Percentiles rank a stretch among this genome's conserved stretches.
Conservation (phyloP, 2,113 vertebrate species). For the Crotalus viridis region DNA sequence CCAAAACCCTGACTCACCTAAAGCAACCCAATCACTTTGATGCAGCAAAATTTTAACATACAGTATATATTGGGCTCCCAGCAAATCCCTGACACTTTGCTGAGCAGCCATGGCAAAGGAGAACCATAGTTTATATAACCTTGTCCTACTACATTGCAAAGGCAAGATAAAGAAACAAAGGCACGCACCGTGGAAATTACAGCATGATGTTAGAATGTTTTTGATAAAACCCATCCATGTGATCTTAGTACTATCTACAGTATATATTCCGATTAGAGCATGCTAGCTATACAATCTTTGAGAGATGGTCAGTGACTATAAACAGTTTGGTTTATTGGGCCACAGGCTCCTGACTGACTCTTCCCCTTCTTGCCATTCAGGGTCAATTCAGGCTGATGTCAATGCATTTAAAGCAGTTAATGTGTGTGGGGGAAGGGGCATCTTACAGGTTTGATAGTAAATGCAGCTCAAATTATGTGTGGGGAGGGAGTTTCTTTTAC, state of each 20-base stretch:
- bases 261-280: background rate
- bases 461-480: background rate
- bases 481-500: background rate
- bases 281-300: background rate
- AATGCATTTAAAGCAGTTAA: background rate
- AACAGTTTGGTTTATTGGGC: background rate
- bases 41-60: background rate
- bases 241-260: background rate
- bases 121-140: background rate
- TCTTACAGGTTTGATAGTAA: background rate
- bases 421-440: background rate
- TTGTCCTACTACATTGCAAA: background rate
- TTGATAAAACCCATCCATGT: background rate
- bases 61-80: background rate
- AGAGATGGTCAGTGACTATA: background rate
- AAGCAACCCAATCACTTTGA: background rate
- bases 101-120: background rate
- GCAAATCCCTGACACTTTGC: background rate
- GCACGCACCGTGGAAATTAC: background rate
- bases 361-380: background rate
- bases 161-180: background rate
- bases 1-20: background rate
- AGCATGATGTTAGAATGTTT: background rate
- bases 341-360: background rate
- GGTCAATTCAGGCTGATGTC: background rate